Evolutionary conservation across 2,113 vertebrate species (phyloP).

Genomic region (Balaeniceps rex): DNA sequence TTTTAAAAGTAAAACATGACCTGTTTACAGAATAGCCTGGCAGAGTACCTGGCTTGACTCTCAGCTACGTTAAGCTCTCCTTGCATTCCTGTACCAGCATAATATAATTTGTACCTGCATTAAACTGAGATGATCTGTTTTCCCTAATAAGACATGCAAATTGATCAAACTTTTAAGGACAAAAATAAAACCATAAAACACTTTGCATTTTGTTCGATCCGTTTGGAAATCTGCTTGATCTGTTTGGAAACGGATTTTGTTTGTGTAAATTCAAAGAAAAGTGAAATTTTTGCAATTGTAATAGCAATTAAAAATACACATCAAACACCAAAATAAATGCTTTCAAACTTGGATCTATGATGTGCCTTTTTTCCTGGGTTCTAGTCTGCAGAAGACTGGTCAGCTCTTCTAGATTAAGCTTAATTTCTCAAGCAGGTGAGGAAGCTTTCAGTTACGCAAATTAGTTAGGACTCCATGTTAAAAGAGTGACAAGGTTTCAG

Average conservation of each 20-base stretch:
- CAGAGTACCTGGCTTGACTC: background rate
- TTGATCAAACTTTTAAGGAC: background rate
- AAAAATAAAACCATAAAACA: background rate
- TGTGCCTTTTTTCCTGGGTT: background rate
- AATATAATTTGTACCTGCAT: background rate
- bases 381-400: background rate
- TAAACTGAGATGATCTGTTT: background rate
- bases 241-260: background rate
- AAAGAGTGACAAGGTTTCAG: background rate
- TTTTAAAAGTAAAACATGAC: background rate
- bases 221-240: background rate
- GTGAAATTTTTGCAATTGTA: background rate
- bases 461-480: background rate
- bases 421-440: background rate
- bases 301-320: background rate
- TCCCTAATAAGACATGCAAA: background rate
- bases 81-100: background rate
- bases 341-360: background rate
- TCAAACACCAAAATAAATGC: background rate
- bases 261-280: background rate
- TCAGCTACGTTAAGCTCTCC: background rate
- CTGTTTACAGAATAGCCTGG: background rate
- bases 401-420: background rate
- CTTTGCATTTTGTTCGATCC: background rate
- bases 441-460: background rate